Percentiles rank a stretch among this genome's conserved stretches.
These are phyloP conservation scores for Candidula unifasciata DNA, from an alignment of 2,888 invertebrate species.

Conservation along the genomic window DNA sequence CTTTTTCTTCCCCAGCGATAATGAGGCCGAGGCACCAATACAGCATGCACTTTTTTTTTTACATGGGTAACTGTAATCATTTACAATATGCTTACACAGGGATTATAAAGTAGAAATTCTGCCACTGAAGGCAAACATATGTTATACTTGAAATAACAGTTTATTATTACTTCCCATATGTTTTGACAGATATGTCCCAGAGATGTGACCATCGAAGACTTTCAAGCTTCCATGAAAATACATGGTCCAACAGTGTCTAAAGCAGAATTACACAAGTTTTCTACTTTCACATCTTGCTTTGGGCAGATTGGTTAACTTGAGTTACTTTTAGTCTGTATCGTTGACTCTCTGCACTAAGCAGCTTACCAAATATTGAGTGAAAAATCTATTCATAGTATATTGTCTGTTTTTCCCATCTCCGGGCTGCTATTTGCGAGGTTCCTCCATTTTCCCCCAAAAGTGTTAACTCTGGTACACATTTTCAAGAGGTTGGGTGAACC, in stretches of 20 bases:
- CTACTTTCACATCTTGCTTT: conserved; percentile 67
- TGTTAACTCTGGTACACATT: no score
- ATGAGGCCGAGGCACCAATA: no score
- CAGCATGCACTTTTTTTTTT: no score
- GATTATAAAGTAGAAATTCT: no score
- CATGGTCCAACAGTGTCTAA: conserved; percentile 69
- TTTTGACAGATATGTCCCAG: conserved; percentile 65
- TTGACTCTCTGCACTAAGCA: background rate
- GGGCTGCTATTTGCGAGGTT: no score
- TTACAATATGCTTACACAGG: no score
- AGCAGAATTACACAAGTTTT: conserved; percentile 68
- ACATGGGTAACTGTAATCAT: no score
- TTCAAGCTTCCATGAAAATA: conserved; percentile 65
- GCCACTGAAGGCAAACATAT: background rate
- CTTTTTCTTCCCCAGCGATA: background rate
- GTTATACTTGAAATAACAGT: background rate
- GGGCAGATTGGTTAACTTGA: conserved; percentile 67
- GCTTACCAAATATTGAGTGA: background rate
- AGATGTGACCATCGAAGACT: conserved; percentile 65
- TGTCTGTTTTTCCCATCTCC: background rate
- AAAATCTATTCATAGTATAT: background rate
- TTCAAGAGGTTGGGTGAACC: no score
- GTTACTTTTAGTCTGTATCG: background rate
- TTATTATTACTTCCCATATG: no score
- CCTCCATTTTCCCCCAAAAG: no score